Evolutionary conservation across 2,113 vertebrate genomes (phyloP), one percentile per base, ranked within the genome.

Genomic region (Ammodytes dubius): DNA sequence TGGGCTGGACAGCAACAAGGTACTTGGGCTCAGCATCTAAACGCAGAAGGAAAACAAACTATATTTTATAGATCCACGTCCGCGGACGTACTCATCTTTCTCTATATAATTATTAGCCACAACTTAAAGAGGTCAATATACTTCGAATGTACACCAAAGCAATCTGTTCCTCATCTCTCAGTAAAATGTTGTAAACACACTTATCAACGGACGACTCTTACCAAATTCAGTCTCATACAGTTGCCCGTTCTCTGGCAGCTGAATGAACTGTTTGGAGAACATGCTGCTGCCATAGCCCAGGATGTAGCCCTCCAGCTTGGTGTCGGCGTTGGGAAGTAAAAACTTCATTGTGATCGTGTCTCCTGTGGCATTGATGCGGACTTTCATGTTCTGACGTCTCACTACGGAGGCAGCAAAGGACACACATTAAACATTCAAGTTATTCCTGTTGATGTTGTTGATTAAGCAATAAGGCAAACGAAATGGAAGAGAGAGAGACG

Each of bases 11-110:
- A 0, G 96, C 96, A 53, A 99, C 95, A 74, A 99, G 94, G 83
- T 99, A 99, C 70, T 97, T 96, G 0, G 97, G 97, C 57, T 99
- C 98, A 13, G 98, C 98, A 94, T 99, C 98, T 99, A 87, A 77
- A 96, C 93, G 83, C 27, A 49, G 70, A 56, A 64, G 12, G 69
- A 19, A n/a, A 52, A 57, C 7, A 53, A n/a, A 49, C 12, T n/a
- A 47, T 17, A 81, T 19, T 39, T 76, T 37, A 75, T 4, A n/a
- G 7, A 49, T 37, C 15, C 35, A 46, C 50, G 27, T 53, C 17
- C 19, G 50, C 3, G 37, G n/a, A 61, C 56, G 11, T 7, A 39
- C 43, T 50, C 2, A 47, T 2, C 4, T 15, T 8, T 70, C 19
- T 19, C 45, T 50, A 27, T 27, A 27, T 27, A 27, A 27, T 27